phyloP scores from a whole-genome alignment of 2,888 invertebrate genomes.

The Phymatocera aterrima region DNA sequence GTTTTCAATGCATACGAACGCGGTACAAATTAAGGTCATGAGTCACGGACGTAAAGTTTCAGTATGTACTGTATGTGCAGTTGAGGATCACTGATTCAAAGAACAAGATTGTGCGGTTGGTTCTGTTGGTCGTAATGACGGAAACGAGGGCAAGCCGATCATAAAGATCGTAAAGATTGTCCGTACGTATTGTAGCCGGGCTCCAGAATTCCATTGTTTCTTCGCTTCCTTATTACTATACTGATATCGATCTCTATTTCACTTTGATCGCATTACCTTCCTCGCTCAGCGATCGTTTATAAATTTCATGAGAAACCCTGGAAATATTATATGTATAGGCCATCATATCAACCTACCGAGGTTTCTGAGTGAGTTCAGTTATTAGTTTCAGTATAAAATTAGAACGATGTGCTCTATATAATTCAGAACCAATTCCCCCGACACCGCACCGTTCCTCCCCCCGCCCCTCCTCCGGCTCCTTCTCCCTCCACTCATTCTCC shows the following conservation, averaged over 20 bases:
- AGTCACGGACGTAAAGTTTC: neutral
- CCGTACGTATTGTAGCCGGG: neutral
- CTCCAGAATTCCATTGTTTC: conserved; percentile 6
- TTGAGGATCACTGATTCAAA: neutral
- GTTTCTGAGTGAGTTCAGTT: no score
- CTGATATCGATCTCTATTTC: neutral
- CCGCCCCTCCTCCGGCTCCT: no score
- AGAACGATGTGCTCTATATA: neutral
- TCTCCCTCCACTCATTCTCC: no score
- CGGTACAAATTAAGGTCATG: conserved; percentile 20
- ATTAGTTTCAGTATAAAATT: conserved; percentile 11
- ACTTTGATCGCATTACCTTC: neutral
- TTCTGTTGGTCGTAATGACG: conserved; percentile 11
- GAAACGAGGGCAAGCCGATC: conserved; percentile 17
- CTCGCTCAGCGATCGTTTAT: no score
- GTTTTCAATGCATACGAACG: no score
- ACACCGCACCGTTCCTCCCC: no score
- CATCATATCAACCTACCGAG: neutral
- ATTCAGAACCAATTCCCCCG: neutral
- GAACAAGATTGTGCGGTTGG: conserved; percentile 11
- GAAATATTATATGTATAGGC: neutral
- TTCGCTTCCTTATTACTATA: neutral
- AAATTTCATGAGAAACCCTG: no score
- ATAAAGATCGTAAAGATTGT: conserved; percentile 33
- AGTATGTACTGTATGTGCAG: no score